These are phyloP conservation scores for Peucedramus taeniatus DNA, from an alignment of 2,113 vertebrate genomes.

Conservation along the genomic window DNA sequence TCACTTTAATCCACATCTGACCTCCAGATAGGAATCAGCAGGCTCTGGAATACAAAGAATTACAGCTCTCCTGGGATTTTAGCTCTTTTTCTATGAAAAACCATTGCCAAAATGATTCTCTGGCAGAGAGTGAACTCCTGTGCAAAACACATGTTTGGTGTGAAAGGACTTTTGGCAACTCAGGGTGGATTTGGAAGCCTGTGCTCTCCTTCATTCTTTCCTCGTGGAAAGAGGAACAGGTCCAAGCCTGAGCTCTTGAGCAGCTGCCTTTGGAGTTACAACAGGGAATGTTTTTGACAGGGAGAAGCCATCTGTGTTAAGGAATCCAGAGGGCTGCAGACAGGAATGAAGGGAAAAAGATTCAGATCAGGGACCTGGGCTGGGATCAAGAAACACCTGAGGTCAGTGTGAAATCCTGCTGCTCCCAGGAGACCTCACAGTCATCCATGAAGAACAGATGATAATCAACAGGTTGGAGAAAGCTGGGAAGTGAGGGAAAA, in stretches of 20 bases:
- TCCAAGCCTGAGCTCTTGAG: neutral
- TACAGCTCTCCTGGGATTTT: neutral
- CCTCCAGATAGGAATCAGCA: neutral
- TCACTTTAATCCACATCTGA: neutral
- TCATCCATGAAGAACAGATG: neutral
- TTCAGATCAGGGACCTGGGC: neutral
- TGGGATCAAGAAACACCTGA: neutral
- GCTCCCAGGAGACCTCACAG: neutral
- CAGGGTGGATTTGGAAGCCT: neutral
- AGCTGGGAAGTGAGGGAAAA: neutral
- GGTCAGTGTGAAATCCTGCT: neutral
- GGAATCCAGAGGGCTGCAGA: conserved; percentile 9
- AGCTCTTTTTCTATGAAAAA: neutral
- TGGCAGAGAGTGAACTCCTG: neutral
- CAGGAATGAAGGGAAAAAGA: neutral
- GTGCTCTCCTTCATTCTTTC: neutral
- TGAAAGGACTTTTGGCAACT: conserved; percentile 11
- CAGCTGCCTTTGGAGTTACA: conserved; percentile 35
- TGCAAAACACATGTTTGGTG: neutral
- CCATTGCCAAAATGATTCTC: neutral
- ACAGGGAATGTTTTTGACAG: conserved; percentile 38
- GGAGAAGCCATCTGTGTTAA: conserved; percentile 44
- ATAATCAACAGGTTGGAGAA: neutral
- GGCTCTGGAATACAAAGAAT: neutral
- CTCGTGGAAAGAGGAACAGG: conserved; percentile 21